phyloP scores from a whole-genome alignment of 1,140 invertebrate species.

The Aphelinus certus region DNA sequence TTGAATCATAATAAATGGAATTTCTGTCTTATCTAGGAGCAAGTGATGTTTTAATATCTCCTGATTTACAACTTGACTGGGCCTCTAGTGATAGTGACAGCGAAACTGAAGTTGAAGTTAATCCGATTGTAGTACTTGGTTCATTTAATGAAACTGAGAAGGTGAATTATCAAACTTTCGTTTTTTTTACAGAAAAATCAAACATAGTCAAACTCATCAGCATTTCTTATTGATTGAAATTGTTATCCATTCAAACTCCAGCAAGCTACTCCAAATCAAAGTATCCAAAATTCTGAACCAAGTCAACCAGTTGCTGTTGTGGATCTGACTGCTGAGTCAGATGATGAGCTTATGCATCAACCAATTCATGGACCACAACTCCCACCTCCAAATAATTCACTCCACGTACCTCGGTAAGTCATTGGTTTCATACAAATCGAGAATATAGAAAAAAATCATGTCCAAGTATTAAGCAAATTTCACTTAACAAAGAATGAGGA shows the following conservation, averaged over 20 bases:
- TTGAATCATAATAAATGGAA: conserved; percentile 6
- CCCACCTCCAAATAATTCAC: conserved; percentile 8
- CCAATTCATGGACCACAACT: conserved; percentile 39
- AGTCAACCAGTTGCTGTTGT: conserved; percentile 68
- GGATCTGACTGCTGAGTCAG: conserved; percentile 74
- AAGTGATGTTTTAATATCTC: conserved; percentile 72
- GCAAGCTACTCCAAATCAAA: conserved; percentile 24
- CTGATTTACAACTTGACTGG: conserved; percentile 83
- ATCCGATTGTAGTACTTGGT: conserved; percentile 68
- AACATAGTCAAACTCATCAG: too few species aligned
- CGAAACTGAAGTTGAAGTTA: conserved; percentile 67
- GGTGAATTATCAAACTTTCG: conserved; percentile 29
- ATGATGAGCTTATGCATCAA: conserved; percentile 64
- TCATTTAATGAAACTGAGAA: conserved; percentile 58
- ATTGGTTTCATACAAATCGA: neutral
- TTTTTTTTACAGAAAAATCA: neutral
- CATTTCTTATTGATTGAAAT: too few species aligned
- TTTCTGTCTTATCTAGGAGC: conserved; percentile 40
- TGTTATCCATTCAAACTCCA: neutral
- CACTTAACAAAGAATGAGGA: too few species aligned
- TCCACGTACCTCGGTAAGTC: conserved; percentile 15
- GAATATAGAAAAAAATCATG: too few species aligned
- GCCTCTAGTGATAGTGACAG: conserved; percentile 63
- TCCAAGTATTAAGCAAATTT: too few species aligned
- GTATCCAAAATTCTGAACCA: conserved; percentile 45